phyloP scores from a whole-genome alignment of 2,888 invertebrate genomes.

The Alloscopus bannaensis region DNA sequence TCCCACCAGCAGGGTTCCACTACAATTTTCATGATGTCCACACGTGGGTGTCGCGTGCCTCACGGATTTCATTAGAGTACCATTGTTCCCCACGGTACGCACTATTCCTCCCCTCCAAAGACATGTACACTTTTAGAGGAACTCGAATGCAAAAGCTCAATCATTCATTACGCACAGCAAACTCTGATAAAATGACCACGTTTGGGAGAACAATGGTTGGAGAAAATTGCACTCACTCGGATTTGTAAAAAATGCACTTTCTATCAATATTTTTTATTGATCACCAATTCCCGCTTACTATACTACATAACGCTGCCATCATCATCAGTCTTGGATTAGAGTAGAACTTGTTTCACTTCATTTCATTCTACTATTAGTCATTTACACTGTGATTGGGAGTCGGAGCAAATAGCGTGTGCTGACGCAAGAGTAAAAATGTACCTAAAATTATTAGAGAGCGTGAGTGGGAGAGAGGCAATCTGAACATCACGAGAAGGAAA shows the following conservation, averaged over 20 bases:
- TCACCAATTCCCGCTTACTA: slow-evolving; percentile 11
- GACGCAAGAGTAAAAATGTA: not conserved
- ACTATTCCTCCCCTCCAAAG: no score
- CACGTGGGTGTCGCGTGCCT: slow-evolving; percentile 73
- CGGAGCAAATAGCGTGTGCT: slow-evolving; percentile 34
- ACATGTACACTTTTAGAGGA: not conserved
- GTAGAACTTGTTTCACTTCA: slow-evolving; percentile 62
- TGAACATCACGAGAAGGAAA: slow-evolving; percentile 37
- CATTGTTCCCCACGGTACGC: slow-evolving; percentile 71
- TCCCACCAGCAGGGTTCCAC: slow-evolving; percentile 71
- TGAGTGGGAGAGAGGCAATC: not conserved
- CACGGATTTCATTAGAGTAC: slow-evolving; percentile 71
- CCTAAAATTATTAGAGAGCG: not conserved
- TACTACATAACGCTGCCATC: not conserved
- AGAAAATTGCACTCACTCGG: slow-evolving; percentile 9
- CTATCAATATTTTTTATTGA: slow-evolving; percentile 30
- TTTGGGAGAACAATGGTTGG: slow-evolving; percentile 1
- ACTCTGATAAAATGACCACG: slow-evolving; percentile 5
- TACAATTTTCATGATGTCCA: slow-evolving; percentile 50
- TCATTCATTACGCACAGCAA: slow-evolving; percentile 26
- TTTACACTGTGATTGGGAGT: slow-evolving; percentile 34
- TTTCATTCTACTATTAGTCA: slow-evolving; percentile 63
- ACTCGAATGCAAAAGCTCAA: not conserved
- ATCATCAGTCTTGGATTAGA: not conserved
- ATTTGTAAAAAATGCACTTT: slow-evolving; percentile 40